These are phyloP conservation scores for Hyles lineata DNA, from an alignment of 2,888 invertebrate genomes.

Conservation along the genomic window DNA sequence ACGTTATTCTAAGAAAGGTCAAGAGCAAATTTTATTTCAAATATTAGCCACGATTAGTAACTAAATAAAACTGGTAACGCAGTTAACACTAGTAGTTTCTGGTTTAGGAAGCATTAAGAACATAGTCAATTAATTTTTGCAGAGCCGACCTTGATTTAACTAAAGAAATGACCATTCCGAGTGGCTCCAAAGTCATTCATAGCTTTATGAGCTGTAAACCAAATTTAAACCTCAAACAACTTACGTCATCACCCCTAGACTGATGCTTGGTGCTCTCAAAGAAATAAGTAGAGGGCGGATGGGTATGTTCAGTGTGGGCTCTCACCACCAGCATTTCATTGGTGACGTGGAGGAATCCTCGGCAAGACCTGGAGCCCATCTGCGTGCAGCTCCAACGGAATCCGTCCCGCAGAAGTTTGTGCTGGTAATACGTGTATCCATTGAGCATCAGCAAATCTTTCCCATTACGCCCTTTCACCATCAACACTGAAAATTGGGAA, in stretches of 20 bases:
- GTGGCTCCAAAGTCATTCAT: too few species aligned
- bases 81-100: too few species aligned
- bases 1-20: too few species aligned
- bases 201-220: not conserved
- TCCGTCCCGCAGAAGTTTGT: constrained; percentile 73
- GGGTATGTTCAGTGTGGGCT: constrained; percentile 73
- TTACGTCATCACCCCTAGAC: constrained; percentile 17
- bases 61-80: too few species aligned
- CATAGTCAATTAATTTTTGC: too few species aligned
- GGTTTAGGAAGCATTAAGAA: too few species aligned
- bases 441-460: constrained; percentile 75
- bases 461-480: constrained; percentile 76
- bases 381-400: constrained; percentile 81
- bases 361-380: constrained; percentile 79
- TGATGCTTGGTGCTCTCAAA: constrained; percentile 57
- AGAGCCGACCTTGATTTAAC: too few species aligned
- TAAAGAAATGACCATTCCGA: too few species aligned
- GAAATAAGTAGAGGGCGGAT: constrained; percentile 71
- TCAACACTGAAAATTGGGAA: constrained; percentile 66
- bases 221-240: not conserved
- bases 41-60: too few species aligned
- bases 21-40: too few species aligned
- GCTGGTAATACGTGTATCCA: constrained; percentile 79
- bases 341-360: constrained; percentile 76
- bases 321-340: constrained; percentile 72